phyloP scores from a whole-genome alignment of 2,113 vertebrate genomes.

The Marmota monax region DNA sequence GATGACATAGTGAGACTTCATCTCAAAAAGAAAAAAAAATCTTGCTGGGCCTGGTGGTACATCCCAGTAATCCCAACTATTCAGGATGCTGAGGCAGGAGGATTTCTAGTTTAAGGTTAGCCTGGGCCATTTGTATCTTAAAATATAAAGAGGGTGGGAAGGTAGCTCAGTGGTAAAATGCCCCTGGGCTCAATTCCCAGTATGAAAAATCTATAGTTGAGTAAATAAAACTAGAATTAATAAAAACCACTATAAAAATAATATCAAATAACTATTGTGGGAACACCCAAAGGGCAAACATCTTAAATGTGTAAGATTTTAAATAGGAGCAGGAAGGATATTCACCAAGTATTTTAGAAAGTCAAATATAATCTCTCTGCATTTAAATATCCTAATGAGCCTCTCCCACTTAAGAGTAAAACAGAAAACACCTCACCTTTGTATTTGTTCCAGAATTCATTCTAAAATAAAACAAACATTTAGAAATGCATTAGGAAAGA shows the following conservation, averaged over 20 bases:
- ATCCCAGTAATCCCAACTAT: too few species aligned
- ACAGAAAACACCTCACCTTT: conserved; percentile 88
- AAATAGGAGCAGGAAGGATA: background rate
- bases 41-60: too few species aligned
- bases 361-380: background rate
- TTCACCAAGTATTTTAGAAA: conserved; percentile 1
- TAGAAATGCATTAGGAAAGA: conserved; percentile 51
- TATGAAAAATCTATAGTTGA: background rate
- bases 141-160: too few species aligned
- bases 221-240: conserved; percentile 16
- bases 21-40: background rate
- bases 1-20: background rate
- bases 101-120: background rate
- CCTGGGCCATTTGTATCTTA: background rate
- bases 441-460: conserved; percentile 94
- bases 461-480: conserved; percentile 85
- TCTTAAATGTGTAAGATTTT: background rate
- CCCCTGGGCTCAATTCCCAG: too few species aligned
- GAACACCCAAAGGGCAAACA: background rate
- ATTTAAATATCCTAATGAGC: background rate
- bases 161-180: too few species aligned
- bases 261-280: background rate
- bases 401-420: background rate
- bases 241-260: background rate
- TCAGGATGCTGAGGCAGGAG: too few species aligned